These are phyloP conservation scores for Pheosia gnoma DNA, from an alignment of 2,888 invertebrate genomes.

Conservation along the genomic window DNA sequence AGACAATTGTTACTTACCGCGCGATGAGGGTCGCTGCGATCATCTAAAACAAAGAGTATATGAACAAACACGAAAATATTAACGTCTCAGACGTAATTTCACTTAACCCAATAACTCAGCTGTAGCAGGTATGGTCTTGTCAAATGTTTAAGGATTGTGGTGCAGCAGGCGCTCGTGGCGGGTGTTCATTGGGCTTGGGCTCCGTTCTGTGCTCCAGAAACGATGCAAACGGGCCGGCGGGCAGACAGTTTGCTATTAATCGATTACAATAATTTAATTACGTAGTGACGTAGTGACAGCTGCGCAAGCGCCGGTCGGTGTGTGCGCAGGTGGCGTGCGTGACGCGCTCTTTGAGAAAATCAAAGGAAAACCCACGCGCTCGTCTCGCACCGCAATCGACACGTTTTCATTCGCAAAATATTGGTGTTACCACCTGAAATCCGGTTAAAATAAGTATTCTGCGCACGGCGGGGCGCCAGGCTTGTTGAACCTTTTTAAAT, in stretches of 20 bases:
- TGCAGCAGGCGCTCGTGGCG: conserved; percentile 19
- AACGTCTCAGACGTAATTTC: conserved; percentile 17
- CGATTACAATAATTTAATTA: conserved; percentile 75
- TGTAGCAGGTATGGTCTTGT: conserved; percentile 45
- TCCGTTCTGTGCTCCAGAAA: conserved; percentile 57
- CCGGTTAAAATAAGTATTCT: conserved; percentile 46
- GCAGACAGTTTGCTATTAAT: conserved; percentile 72
- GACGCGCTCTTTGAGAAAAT: conserved; percentile 70
- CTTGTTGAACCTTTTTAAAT: conserved; percentile 39
- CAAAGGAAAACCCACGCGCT: conserved; percentile 71
- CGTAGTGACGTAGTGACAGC: conserved; percentile 74
- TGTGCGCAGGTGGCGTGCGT: conserved; percentile 69
- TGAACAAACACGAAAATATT: conserved; percentile 7
- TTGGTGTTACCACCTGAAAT: conserved; percentile 63
- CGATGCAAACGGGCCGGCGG: conserved; percentile 51
- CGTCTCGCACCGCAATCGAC: conserved; percentile 52
- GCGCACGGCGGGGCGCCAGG: conserved; percentile 29
- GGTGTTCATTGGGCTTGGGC: conserved; percentile 37
- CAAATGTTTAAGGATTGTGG: conserved; percentile 48
- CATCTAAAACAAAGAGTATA: conserved; percentile 27
- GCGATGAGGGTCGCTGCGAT: not conserved
- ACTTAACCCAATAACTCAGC: conserved; percentile 28
- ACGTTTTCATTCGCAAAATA: conserved; percentile 66
- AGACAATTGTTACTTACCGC: conserved; percentile 7
- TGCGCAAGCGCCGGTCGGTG: conserved; percentile 67